Percentiles rank a stretch among this genome's conserved stretches.
Conservation (phyloP, 2,888 invertebrate genomes). For the Dorcus hopei region DNA sequence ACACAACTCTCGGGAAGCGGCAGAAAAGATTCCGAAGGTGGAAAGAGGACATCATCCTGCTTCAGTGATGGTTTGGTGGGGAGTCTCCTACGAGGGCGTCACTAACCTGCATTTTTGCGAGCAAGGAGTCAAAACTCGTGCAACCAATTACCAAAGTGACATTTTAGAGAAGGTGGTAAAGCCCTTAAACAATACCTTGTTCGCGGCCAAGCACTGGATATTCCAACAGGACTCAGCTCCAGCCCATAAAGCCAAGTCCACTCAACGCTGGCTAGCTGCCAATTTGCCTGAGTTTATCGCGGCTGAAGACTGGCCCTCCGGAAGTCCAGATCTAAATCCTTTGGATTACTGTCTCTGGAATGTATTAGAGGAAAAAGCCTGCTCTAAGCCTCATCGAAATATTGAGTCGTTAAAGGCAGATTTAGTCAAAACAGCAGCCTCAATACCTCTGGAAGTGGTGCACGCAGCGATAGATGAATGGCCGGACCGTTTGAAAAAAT, state of each 20-base stretch:
- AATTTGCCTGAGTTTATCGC: constrained; percentile 24
- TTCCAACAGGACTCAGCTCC: constrained; percentile 20
- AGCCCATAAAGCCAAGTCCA: constrained; percentile 19
- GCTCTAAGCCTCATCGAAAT: neutral
- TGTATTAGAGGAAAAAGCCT: constrained; percentile 1
- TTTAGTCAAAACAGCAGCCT: neutral
- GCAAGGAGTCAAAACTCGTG: constrained; percentile 14
- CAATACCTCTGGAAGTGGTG: constrained; percentile 4
- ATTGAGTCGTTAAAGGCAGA: neutral
- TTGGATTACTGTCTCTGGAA: neutral
- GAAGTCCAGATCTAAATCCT: constrained; percentile 2
- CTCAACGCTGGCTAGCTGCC: constrained; percentile 19
- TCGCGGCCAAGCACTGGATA: constrained; percentile 12
- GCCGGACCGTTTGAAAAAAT: constrained; percentile 6
- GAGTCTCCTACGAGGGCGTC: constrained; percentile 20
- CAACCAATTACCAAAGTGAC: constrained; percentile 22
- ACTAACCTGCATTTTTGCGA: constrained; percentile 27
- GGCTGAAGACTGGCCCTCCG: constrained; percentile 1
- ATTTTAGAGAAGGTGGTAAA: constrained; percentile 22
- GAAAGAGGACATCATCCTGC: constrained; percentile 23
- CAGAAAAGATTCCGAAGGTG: constrained; percentile 15
- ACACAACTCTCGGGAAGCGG: constrained; percentile 15
- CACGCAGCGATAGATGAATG: constrained; percentile 6
- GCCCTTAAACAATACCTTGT: constrained; percentile 14
- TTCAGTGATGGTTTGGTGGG: constrained; percentile 28